These are phyloP conservation scores for Lepisosteus oculatus DNA, from an alignment of 2,113 vertebrate species.

Conservation along the genomic window DNA sequence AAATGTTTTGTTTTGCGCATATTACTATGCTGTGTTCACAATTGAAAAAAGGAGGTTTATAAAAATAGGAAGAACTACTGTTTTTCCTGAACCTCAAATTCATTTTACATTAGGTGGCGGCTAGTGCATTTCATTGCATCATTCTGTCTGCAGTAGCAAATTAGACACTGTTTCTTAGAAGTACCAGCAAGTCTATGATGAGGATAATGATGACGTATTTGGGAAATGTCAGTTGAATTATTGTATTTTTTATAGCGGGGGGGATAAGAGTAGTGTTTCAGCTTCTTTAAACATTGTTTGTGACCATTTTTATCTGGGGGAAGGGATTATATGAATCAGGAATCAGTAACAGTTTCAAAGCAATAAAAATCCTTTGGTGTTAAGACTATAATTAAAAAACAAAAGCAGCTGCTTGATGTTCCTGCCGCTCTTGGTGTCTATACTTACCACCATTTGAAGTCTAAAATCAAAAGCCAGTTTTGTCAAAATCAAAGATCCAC, in stretches of 20 bases:
- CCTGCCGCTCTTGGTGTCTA: slow-evolving; percentile 59
- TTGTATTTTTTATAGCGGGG: slow-evolving; percentile 35
- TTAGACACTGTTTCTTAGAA: not conserved
- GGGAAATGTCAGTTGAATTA: slow-evolving; percentile 30
- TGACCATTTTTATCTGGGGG: slow-evolving; percentile 38
- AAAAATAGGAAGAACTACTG: no score
- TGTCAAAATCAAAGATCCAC: slow-evolving; percentile 62
- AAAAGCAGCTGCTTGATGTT: slow-evolving; percentile 62
- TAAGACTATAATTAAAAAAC: slow-evolving; percentile 64
- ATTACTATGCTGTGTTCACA: no score
- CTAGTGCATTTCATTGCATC: no score
- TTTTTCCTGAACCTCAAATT: not conserved
- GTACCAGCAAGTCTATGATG: not conserved
- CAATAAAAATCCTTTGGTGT: slow-evolving; percentile 54
- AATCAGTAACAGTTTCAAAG: slow-evolving; percentile 62
- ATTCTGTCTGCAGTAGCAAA: not conserved
- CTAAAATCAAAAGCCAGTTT: slow-evolving; percentile 52
- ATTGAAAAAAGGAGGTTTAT: no score
- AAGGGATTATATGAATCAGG: slow-evolving; percentile 48
- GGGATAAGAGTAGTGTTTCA: slow-evolving; percentile 36
- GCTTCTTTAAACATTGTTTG: slow-evolving; percentile 53
- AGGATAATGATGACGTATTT: not conserved
- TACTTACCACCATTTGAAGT: slow-evolving; percentile 70
- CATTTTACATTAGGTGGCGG: not conserved
- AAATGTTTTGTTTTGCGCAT: no score